Base-by-base conservation (phyloP, 2,113 vertebrate species). In the Percina caprodes region DNA sequence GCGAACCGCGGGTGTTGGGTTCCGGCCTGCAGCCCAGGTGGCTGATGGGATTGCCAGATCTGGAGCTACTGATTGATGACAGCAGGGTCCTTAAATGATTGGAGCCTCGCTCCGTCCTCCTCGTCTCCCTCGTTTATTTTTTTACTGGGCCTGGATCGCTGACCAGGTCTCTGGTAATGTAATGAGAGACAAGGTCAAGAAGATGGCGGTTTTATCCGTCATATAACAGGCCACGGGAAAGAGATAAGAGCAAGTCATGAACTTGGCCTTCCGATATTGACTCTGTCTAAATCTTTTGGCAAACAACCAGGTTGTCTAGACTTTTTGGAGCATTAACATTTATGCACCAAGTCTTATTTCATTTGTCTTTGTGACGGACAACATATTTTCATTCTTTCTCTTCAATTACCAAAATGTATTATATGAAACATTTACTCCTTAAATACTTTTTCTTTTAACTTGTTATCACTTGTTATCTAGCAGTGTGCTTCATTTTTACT, bases 1-100 rank as follows among this genome's bases (percentile, higher is more conserved):
- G 90, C 83, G 83, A 82, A 73, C 85, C 26, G 46, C 65, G 77
- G 91, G 93, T 92, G 90, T 92, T 74, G 73, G 82, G 80, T 92
- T 89, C 84, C 80, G 76, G 91, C 81, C 86, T 52, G 68, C 58
- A 19, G 88, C 68, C 91, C 93, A 94, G 93, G 93, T 94, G 92
- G 89, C 84, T 95, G 93, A 96, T 95, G 94, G 91, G 89, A 92
- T 92, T 92, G 78, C 95, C 95, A 95, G 95, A 93, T 74, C 85
- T 79, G 67, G 73, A 91, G 73, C 62, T 54, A 45, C 78, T 93
- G 94, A 94, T 91, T 93, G 90, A 94, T 92, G 93, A 93, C 93
- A 91, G 94, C 89, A 45, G 90, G 90, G 68, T 77, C 81, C 73
- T 79, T 76, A 81, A 90, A 94, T 85, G 84, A 89, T 89, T 70